These are phyloP conservation scores for Astropecten irregularis DNA, from an alignment of 53 echinoderm and acorn worm species.

Conservation along the genomic window DNA sequence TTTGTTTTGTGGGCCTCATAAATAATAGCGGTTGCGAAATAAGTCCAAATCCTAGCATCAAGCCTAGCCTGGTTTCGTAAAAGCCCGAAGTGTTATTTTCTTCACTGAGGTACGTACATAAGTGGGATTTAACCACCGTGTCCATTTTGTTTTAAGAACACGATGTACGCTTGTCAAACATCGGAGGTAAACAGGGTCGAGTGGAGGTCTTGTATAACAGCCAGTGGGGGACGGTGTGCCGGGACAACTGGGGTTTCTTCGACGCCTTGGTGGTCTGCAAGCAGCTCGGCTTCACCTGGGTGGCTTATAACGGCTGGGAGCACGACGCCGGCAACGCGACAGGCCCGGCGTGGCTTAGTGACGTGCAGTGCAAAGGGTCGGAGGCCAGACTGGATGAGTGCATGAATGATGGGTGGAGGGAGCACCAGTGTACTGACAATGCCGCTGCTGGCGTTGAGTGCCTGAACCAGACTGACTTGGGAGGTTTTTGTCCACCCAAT, in stretches of 20 bases:
- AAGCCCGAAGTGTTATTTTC: no score
- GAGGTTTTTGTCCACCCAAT: no score
- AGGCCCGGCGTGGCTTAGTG: not conserved
- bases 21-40: no score
- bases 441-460: no score
- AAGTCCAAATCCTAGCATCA: no score
- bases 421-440: not conserved
- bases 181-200: not conserved
- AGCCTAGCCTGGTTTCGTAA: no score
- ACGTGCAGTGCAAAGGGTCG: not conserved
- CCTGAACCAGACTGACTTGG: no score
- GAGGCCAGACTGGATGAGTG: not conserved
- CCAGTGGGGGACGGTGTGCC: conserved; percentile 12
- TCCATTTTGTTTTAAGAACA: no score
- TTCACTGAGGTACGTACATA: no score
- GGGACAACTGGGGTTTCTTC: not conserved
- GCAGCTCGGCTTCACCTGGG: not conserved
- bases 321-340: not conserved
- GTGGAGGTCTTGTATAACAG: not conserved
- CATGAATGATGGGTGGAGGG: not conserved
- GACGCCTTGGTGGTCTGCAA: not conserved
- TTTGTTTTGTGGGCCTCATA: no score
- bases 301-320: not conserved
- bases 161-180: not conserved
- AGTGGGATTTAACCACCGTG: no score